These are phyloP conservation scores for Xestia rhomboidea DNA, from an alignment of 2,888 invertebrate species.

Conservation along the genomic window DNA sequence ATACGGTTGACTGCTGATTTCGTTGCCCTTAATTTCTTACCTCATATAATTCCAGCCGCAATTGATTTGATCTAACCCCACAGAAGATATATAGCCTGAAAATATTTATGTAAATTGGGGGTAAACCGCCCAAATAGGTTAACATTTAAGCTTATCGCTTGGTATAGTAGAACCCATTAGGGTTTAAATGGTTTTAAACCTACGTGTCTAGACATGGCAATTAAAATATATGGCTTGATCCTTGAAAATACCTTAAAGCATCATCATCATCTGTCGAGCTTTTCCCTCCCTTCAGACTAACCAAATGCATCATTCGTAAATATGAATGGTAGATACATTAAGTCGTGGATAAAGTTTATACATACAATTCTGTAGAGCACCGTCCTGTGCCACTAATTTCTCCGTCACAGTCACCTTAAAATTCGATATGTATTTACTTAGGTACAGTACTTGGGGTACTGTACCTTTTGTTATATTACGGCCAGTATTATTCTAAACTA, in stretches of 20 bases:
- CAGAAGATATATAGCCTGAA: constrained; percentile 36
- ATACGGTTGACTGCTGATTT: constrained; percentile 33
- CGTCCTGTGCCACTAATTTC: not conserved
- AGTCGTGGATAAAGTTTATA: not conserved
- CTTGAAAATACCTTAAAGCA: not conserved
- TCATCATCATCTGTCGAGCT: not conserved
- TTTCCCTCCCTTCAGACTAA: no score
- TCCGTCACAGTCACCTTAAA: not conserved
- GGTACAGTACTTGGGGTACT: no score
- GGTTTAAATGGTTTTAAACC: constrained; percentile 25
- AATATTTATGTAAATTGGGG: constrained; percentile 48
- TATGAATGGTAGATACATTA: no score
- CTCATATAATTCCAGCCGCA: constrained; percentile 17
- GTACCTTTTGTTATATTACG: not conserved
- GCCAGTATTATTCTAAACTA: constrained; percentile 35
- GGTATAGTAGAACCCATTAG: constrained; percentile 19
- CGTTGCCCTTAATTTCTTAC: constrained; percentile 28
- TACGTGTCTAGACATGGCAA: constrained; percentile 11
- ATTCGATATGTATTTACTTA: no score
- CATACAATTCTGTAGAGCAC: not conserved
- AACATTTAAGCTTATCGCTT: constrained; percentile 27
- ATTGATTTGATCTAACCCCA: constrained; percentile 43
- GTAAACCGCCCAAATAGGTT: constrained; percentile 31
- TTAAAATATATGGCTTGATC: constrained; percentile 14
- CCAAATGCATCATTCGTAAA: no score